Evolutionary conservation across 2,113 vertebrate genomes (phyloP), one percentile per base, ranked within the genome.

Genomic region (Microcebus ravelobensis): DNA sequence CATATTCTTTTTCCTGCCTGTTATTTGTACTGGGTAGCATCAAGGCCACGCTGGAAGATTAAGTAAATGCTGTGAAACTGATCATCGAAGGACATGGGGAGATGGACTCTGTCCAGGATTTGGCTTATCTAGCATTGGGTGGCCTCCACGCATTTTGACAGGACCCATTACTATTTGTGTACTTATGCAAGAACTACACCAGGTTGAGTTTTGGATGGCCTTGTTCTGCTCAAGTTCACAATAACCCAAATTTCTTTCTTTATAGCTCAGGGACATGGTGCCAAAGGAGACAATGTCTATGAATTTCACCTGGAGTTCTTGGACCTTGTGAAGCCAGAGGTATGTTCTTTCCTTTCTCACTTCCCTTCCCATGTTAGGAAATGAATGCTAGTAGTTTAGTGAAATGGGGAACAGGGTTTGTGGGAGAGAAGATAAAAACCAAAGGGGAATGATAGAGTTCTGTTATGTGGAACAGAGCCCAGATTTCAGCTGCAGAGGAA

Each of bases 201-300:
- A 76, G 25, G 45, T 13, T 92, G 50, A 29, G 11, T 59, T 94
- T 29, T 18, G 67, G 50, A 25, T 83, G 83, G 45, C 57, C 13
- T 86, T 79, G n/a, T 34, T 87, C 50, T 87, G 50, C 55, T 84
- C 20, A 50, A 25, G n/a, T 59, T 96, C 59, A 80, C 1, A 2
- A 18, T 85, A 88, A 96, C 34, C 67, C 0, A 21, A 50, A 0
- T 31, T 94, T 96, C 57, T 97, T 96, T 92, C 87, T 96, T 98
- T 98, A 42, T 36, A 99, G 99, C 99, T 86, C 99, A 99, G 89
- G 99, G 99, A 65, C 99, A 99, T 6, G 99, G 99, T 80, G 99
- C 99, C 73, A 99, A 99, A 98, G 99, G 99, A 87, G 99, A 99
- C 96, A 99, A 99, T 86, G 98, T 99, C 67, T 99, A 99, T 6